These are phyloP conservation scores for Toxotes lorentzi DNA, from an alignment of 2,797 vertebrate species.

Conservation along the genomic window DNA sequence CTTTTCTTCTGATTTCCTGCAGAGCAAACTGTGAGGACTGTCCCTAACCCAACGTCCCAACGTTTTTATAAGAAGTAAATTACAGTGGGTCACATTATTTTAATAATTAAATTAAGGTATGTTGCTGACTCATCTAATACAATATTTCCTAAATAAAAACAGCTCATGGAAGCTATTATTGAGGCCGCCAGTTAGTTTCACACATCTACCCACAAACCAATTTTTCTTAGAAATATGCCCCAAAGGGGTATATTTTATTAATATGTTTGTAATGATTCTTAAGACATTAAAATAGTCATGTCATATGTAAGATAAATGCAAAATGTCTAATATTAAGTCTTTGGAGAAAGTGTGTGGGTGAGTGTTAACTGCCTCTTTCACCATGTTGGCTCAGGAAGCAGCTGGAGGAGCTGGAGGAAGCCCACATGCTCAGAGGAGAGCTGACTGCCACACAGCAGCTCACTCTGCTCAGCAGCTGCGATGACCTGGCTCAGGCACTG, in stretches of 20 bases:
- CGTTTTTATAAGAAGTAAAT: neutral
- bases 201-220: neutral
- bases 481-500: slow-evolving; percentile 87
- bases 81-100: neutral
- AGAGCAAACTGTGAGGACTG: neutral
- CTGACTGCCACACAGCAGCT: slow-evolving; percentile 85
- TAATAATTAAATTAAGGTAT: neutral
- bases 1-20: slow-evolving; percentile 1
- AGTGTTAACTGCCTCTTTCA: neutral
- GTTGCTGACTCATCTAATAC: neutral
- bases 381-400: slow-evolving; percentile 85
- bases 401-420: slow-evolving; percentile 87
- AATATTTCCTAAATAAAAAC: neutral
- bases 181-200: neutral
- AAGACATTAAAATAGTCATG: neutral
- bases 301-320: neutral
- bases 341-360: slow-evolving; percentile 8
- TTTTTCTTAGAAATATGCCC: neutral
- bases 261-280: neutral
- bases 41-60: neutral
- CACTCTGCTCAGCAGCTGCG: slow-evolving; percentile 87
- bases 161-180: too few species aligned
- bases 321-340: neutral
- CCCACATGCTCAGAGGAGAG: slow-evolving; percentile 88
- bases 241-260: too few species aligned